Percentiles rank a stretch among this genome's conserved stretches.
These are phyloP conservation scores for Scaptodrosophila latifasciaeformis DNA, from an alignment of 2,888 invertebrate species.

Conservation along the genomic window DNA sequence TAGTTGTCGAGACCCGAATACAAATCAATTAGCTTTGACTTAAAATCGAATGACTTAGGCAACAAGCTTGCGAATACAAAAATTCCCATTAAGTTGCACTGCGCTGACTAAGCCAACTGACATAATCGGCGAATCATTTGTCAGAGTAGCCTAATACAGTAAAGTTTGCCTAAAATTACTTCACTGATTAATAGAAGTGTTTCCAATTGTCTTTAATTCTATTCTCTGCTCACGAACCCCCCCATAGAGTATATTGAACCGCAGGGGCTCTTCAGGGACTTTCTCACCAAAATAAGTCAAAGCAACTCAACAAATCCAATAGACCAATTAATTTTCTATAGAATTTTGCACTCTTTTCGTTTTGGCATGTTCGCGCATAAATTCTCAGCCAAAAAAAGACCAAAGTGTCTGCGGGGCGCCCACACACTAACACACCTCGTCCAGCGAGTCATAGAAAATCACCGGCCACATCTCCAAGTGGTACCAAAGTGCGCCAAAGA, in stretches of 20 bases:
- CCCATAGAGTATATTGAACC: slow-evolving; percentile 60
- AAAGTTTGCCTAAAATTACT: too few relatives aligned
- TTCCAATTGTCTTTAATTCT: too few relatives aligned
- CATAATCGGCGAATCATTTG: too few relatives aligned
- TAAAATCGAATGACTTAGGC: slow-evolving; percentile 13
- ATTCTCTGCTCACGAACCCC: too few relatives aligned
- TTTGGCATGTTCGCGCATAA: slow-evolving; percentile 11
- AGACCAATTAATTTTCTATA: slow-evolving; percentile 28
- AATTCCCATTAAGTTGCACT: too few relatives aligned
- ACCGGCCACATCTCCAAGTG: slow-evolving; percentile 26
- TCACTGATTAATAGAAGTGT: too few relatives aligned
- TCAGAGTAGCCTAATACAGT: too few relatives aligned
- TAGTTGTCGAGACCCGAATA: slow-evolving; percentile 1
- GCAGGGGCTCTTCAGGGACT: slow-evolving; percentile 46
- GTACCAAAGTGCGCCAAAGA: slow-evolving; percentile 22
- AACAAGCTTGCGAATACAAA: slow-evolving; percentile 1
- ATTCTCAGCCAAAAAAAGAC: slow-evolving; percentile 43
- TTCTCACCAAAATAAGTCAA: slow-evolving; percentile 42
- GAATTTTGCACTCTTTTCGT: slow-evolving; percentile 36
- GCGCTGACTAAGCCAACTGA: too few relatives aligned
- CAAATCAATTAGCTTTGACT: too few relatives aligned
- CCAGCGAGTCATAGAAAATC: too few relatives aligned
- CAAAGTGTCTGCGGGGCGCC: slow-evolving; percentile 36
- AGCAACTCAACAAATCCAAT: slow-evolving; percentile 29
- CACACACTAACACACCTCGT: too few relatives aligned